Conservation (phyloP, 2,797 vertebrate species). For the Lacerta agilis region DNA sequence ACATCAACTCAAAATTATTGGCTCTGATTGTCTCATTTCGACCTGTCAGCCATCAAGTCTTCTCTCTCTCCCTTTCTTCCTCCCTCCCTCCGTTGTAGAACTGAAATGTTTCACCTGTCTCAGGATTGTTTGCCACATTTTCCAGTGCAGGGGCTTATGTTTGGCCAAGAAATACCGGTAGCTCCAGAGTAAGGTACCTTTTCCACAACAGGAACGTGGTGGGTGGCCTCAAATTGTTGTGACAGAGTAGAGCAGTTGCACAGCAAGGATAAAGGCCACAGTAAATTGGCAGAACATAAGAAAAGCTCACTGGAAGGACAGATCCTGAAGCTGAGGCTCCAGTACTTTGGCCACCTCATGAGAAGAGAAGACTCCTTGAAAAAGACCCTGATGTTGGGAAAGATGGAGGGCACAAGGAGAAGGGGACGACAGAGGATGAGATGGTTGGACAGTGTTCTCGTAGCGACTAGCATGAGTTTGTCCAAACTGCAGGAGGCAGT, state of each 20-base stretch:
- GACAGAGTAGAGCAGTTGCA: background rate
- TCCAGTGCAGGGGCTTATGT: background rate
- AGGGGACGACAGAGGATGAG: no score
- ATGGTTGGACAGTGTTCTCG: no score
- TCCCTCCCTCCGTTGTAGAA: background rate
- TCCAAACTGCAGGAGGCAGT: no score
- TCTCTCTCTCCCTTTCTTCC: background rate
- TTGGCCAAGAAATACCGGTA: background rate
- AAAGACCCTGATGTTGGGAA: no score
- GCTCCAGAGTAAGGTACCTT: background rate
- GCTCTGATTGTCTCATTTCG: conserved; percentile 10
- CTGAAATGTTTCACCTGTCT: conserved; percentile 5
- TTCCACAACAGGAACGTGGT: background rate
- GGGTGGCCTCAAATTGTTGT: background rate
- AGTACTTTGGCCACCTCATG: no score
- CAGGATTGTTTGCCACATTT: background rate
- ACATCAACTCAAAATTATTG: conserved; percentile 1
- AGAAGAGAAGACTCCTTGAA: no score
- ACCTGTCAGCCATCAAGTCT: background rate
- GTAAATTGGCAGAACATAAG: no score
- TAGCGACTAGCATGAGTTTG: no score
- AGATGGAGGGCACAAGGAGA: no score
- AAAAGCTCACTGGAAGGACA: no score
- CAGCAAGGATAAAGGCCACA: background rate
- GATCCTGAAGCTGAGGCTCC: no score